These are phyloP conservation scores for Nilaparvata lugens DNA, from an alignment of 1,140 invertebrate species.

Conservation along the genomic window DNA sequence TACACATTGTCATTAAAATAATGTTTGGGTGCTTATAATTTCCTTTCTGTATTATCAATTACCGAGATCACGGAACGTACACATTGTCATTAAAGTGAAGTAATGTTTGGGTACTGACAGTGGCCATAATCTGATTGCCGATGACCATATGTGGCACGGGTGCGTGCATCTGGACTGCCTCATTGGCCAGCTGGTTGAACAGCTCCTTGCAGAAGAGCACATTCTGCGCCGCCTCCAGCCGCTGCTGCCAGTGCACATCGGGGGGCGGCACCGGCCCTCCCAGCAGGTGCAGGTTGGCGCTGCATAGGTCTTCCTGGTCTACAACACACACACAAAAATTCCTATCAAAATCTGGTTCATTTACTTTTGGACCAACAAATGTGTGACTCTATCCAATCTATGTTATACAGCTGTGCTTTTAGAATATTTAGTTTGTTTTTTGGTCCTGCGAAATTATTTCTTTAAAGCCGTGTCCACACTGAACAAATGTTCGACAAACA, in stretches of 20 bases:
- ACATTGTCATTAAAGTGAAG: no score
- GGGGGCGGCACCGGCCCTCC: conserved; percentile 44
- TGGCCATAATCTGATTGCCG: conserved; percentile 93
- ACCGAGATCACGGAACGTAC: no score
- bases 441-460: no score
- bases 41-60: no score
- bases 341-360: background rate
- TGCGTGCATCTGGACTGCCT: conserved; percentile 86
- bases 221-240: conserved; percentile 92
- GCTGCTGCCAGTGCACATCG: conserved; percentile 87
- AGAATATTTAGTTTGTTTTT: no score
- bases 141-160: conserved; percentile 94
- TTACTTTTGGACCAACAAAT: no score
- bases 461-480: no score
- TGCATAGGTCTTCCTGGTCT: conserved; percentile 78
- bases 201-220: conserved; percentile 96
- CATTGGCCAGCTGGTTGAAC: conserved; percentile 87
- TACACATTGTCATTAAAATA: no score
- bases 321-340: background rate
- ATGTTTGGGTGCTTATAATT: no score
- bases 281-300: conserved; percentile 62
- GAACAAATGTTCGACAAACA: no score
- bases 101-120: conserved; percentile 50
- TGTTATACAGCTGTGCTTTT: no score
- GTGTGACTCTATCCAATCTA: no score